Evolutionary conservation across 2,797 vertebrate genomes (phyloP).

Genomic region (Crypturellus tataupa): DNA sequence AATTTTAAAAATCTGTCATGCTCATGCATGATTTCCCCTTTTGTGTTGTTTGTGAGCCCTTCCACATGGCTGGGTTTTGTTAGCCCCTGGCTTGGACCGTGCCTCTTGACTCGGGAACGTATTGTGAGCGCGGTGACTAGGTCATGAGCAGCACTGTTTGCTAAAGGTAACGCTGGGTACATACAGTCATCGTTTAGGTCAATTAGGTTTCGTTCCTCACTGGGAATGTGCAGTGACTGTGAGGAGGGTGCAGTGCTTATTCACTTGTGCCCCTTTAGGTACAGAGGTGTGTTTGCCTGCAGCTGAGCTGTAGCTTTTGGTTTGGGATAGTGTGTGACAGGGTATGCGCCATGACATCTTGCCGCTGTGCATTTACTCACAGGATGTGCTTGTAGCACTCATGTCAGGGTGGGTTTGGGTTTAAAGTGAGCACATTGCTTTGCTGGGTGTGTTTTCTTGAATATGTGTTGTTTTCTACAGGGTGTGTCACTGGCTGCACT

Average conservation of each 20-base stretch:
- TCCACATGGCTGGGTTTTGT: background rate
- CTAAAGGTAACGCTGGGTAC: slow-evolving; percentile 32
- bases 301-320: background rate
- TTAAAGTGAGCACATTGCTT: slow-evolving; percentile 23
- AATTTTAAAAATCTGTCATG: background rate
- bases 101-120: background rate
- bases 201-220: background rate
- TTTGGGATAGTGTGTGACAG: background rate
- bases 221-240: slow-evolving; percentile 32
- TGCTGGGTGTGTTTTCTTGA: slow-evolving; percentile 35
- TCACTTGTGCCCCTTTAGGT: background rate
- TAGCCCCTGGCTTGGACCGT: background rate
- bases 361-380: background rate
- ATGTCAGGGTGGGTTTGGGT: slow-evolving; percentile 21
- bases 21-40: background rate
- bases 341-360: rapidly evolving
- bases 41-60: background rate
- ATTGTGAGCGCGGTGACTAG: background rate
- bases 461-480: slow-evolving; percentile 36
- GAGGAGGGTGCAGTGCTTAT: background rate
- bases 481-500: slow-evolving; percentile 44
- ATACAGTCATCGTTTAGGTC: background rate
- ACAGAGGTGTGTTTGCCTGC: background rate
- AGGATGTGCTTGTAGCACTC: background rate
- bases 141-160: slow-evolving; percentile 54